Base-by-base conservation (phyloP, 2,888 invertebrate species). In the Lumbricus terrestris region DNA sequence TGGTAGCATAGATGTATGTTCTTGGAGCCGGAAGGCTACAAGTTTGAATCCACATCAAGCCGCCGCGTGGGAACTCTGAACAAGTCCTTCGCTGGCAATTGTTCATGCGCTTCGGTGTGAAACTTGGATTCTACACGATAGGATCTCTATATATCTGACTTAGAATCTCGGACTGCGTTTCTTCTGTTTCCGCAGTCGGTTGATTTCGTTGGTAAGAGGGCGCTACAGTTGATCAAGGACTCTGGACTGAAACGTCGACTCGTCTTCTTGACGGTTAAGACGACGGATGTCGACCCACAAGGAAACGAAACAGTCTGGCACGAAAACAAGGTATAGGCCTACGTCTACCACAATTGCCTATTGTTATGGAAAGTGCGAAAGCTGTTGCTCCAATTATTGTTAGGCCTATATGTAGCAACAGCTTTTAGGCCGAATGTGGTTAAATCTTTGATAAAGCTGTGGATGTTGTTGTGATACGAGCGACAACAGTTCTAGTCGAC, bases 271-370 rank as follows among this genome's bases (percentile, higher is more conserved):
- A 92, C 91, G n/a, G 93, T 94, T 16, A 91, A 94, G 38, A 93
- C 93, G 16, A 89, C 85, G 35, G 92, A 94, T 92, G 92, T 94
- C 91, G 93, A 94, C 92, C 92, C 94, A 89, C 93, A 94, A 92
- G 94, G 94, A 42, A 93, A 94, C 92, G 94, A 95, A 93, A 93
- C 93, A 85, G 92, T 94, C n/a, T 94, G 94, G 93, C 88, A 90
- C 90, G 90, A 92, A 89, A 93, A 93, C 37, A 92, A 94, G 93
- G 94, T 94, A 90, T n/a, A 42, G 69, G 88, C 42, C 42, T 42
- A 47, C 47, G n/a, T 47, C 47, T 47, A 29, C 54, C 3, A 29
- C 54, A 54, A n/a, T n/a, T n/a, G 13, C 23, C 54, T 69, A n/a
- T 69, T 69, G 69, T 1, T 69, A 69, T 69, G 47, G 47, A 16